Evolutionary conservation across 2,113 vertebrate genomes (phyloP).

Genomic region (Pollimyrus isidori): DNA sequence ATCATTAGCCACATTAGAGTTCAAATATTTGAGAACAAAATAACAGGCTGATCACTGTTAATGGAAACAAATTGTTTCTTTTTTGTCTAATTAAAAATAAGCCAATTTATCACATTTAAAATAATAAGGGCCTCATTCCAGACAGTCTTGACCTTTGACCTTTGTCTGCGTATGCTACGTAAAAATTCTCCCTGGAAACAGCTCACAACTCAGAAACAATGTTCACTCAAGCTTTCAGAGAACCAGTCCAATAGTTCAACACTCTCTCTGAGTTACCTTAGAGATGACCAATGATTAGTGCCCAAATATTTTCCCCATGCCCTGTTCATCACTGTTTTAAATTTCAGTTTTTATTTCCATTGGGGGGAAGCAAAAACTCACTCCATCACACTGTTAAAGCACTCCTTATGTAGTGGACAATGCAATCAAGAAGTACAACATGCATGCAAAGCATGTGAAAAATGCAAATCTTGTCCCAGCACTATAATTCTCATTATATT

Average conservation of each 20-base stretch:
- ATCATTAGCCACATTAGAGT: background rate
- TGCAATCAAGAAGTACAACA: background rate
- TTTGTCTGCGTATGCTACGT: slow-evolving; percentile 28
- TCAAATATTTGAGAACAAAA: background rate
- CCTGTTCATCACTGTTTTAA: background rate
- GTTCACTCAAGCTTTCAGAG: slow-evolving; percentile 24
- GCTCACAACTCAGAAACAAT: slow-evolving; percentile 32
- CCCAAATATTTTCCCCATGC: background rate
- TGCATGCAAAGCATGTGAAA: background rate
- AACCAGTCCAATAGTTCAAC: slow-evolving; percentile 28
- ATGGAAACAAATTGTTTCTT: background rate
- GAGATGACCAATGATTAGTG: slow-evolving; percentile 23
- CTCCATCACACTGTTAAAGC: background rate
- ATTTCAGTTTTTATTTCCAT: background rate
- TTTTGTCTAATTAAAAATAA: background rate
- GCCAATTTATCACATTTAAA: slow-evolving; percentile 15
- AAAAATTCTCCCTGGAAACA: slow-evolving; percentile 38
- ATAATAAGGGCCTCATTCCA: slow-evolving; percentile 21
- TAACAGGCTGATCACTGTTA: background rate
- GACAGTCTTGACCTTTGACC: slow-evolving; percentile 32
- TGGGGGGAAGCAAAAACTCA: background rate
- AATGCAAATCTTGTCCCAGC: background rate
- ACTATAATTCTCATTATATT: background rate
- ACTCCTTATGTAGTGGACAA: background rate
- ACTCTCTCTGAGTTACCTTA: slow-evolving; percentile 27